Evolutionary conservation across 2,888 invertebrate genomes (phyloP).

Genomic region (Hirudinaria manillensis): DNA sequence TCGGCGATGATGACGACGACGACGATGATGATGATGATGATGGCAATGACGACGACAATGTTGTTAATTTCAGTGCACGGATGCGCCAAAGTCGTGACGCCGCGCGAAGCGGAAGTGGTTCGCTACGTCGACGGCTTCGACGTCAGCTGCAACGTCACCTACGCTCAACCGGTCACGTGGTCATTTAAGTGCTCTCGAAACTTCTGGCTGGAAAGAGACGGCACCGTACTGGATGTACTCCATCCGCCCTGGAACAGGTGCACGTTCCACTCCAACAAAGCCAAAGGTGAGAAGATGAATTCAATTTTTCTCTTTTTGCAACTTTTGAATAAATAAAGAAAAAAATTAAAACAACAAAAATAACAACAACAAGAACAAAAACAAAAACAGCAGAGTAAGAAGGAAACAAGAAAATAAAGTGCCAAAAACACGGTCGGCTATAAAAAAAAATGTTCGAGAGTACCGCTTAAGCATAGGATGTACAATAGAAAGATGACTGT

Average conservation of each 20-base stretch:
- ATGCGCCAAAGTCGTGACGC: not conserved
- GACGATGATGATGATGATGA: not conserved
- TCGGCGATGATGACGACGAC: not conserved
- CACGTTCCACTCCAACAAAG: not conserved
- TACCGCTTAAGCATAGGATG: no score
- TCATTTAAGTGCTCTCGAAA: conserved; percentile 8
- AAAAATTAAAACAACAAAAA: no score
- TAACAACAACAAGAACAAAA: no score
- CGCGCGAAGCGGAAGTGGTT: not conserved
- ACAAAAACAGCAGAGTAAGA: no score
- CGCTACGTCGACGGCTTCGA: not conserved
- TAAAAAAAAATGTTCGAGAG: no score
- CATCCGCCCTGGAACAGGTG: not conserved
- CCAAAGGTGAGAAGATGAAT: not conserved
- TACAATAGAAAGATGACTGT: no score
- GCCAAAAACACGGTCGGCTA: no score
- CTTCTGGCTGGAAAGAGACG: not conserved
- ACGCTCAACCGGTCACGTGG: not conserved
- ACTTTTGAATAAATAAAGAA: no score
- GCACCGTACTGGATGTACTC: not conserved
- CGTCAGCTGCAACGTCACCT: conserved; percentile 1
- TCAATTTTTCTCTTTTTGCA: no score
- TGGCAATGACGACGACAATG: not conserved
- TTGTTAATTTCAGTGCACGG: not conserved
- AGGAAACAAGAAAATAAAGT: no score